Conservation (phyloP, 2,797 vertebrate species). For the Bovichtus diacanthus region DNA sequence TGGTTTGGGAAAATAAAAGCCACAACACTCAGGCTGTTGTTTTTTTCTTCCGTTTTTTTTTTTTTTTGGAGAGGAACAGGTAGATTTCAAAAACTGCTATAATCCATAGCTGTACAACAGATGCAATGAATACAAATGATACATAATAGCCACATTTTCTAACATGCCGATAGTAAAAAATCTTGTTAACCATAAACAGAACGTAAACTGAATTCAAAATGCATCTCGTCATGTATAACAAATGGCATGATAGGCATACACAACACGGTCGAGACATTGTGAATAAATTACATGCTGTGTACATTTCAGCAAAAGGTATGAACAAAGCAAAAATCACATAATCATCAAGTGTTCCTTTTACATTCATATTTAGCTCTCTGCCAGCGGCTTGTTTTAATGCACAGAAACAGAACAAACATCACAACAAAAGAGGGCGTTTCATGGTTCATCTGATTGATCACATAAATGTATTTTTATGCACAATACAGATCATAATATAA, state of each 20-base stretch:
- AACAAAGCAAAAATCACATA: constrained; percentile 54
- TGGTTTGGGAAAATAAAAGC: constrained; percentile 17
- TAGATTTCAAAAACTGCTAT: constrained; percentile 79
- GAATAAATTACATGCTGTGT: constrained; percentile 53
- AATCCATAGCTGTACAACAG: constrained; percentile 71
- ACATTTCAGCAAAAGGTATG: constrained; percentile 60
- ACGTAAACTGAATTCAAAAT: constrained; percentile 55
- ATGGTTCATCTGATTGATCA: constrained; percentile 51
- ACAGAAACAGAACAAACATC: constrained; percentile 66
- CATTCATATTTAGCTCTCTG: constrained; percentile 71
- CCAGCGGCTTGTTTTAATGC: constrained; percentile 45
- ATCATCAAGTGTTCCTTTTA: constrained; percentile 53
- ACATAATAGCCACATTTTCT: constrained; percentile 61
- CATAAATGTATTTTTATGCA: constrained; percentile 66
- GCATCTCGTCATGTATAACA: constrained; percentile 37
- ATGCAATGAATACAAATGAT: constrained; percentile 76
- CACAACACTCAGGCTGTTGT: constrained; percentile 4
- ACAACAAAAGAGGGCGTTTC: constrained; percentile 62
- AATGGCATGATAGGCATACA: constrained; percentile 48
- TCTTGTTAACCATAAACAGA: constrained; percentile 56
- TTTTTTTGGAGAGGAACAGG: constrained; percentile 28
- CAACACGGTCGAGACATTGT: constrained; percentile 39
- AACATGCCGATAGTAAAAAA: constrained; percentile 79
- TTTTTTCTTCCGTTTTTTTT: no score
- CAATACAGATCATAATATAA: constrained; percentile 71